Base-by-base conservation (phyloP, 2,888 invertebrate species). In the Stenodema calcarata region DNA sequence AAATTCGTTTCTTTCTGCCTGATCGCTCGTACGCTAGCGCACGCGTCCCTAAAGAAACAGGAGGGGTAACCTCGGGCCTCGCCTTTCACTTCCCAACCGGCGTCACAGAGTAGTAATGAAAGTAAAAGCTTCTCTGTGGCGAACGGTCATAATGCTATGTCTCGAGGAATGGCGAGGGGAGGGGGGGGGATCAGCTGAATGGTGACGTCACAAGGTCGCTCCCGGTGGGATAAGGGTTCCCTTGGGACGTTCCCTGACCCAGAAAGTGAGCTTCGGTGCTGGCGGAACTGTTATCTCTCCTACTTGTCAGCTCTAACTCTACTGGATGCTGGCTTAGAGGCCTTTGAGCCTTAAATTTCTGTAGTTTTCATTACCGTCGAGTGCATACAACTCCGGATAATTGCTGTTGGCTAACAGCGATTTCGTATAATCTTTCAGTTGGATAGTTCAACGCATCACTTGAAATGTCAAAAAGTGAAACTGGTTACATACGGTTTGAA, bases 161-260 rank as follows among this genome's bases (percentile, higher is more conserved):
- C 23, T 23, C 7, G 35, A 18, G 41, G 41, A n/a, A n/a, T n/a
- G n/a, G 16, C 23, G 79, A 27, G 2, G 16, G 30, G 23, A 27
- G 54, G 28, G 23, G 35, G 69, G 76, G 50, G 54, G 35, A 75
- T 85, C 85, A 85, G 85, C 78, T 85, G 78, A 69, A 47, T 44
- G 41, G 47, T 76, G 85, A 85, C 85, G 85, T 85, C 85, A 76
- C 85, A 85, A 85, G 85, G 85, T 76, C 85, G 85, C 50, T 85
- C 76, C 85, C 84, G 7, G 41, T 16, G n/a, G 84, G 47, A 42
- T 42, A 44, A 42, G 70, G 47, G 84, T 75, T 84, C 84, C 84
- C 73, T 84, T 30, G 84, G 84, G 84, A 75, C 50, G 70, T 41
- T 69, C 69, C 62, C 69, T 85, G 85, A 85, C 85, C 85, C 85